Percentiles rank a stretch among this genome's conserved stretches.
phyloP scores from a whole-genome alignment of 1,140 invertebrate genomes.

The Drosophila carrolli region DNA sequence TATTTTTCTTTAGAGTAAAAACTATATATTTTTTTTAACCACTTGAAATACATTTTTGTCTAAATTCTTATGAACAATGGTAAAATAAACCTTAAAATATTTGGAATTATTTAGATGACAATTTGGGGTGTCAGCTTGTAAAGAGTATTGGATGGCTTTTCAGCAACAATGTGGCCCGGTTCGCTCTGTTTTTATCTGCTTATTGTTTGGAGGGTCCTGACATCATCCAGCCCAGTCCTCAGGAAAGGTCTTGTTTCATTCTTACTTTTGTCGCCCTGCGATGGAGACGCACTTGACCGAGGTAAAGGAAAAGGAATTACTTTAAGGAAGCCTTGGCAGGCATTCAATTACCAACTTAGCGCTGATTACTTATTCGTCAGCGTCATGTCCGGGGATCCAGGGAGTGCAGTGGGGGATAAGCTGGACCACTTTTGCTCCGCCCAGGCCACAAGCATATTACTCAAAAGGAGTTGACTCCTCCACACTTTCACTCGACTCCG shows the following conservation, averaged over 20 bases:
- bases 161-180: neutral
- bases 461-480: slow-evolving; percentile 73
- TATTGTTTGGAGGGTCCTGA: slow-evolving; percentile 40
- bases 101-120: no score
- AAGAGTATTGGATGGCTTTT: slow-evolving; percentile 27
- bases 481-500: slow-evolving; percentile 60
- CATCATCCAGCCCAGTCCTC: slow-evolving; percentile 1
- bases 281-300: slow-evolving; percentile 48
- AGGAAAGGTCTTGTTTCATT: slow-evolving; percentile 14
- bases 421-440: slow-evolving; percentile 8
- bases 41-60: no score
- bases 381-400: slow-evolving; percentile 41
- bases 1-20: no score
- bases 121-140: neutral
- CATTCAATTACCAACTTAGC: slow-evolving; percentile 82
- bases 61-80: no score
- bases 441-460: slow-evolving; percentile 73
- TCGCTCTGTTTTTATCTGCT: slow-evolving; percentile 35
- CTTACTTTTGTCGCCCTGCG: neutral
- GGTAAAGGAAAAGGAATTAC: neutral
- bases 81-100: no score
- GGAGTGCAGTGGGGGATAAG: slow-evolving; percentile 12
- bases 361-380: slow-evolving; percentile 77
- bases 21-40: no score
- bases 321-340: slow-evolving; percentile 37